Conservation (phyloP, 2,113 vertebrate genomes). For the Prionailurus viverrinus region DNA sequence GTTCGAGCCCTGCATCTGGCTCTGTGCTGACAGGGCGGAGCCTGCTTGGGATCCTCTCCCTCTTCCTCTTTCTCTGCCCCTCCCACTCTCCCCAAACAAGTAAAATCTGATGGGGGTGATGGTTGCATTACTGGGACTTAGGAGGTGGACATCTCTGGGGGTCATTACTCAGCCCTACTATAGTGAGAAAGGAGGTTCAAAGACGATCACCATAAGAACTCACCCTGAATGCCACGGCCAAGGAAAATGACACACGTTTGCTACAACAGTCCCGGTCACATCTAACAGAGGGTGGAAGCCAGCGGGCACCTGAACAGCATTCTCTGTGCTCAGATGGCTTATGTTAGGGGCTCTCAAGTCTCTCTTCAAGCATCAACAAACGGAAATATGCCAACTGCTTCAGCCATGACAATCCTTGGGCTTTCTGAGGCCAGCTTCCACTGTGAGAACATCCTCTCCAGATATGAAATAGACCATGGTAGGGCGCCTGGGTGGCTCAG, state of each 20-base stretch:
- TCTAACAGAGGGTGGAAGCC: constrained; percentile 53
- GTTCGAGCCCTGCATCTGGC: no score
- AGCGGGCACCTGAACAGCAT: neutral
- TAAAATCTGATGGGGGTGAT: neutral
- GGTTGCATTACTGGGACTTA: neutral
- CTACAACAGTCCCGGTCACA: constrained; percentile 35
- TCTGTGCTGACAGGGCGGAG: no score
- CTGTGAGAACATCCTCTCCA: neutral
- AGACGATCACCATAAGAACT: constrained; percentile 71
- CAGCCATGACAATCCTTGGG: neutral
- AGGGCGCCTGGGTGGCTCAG: no score
- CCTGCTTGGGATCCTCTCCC: no score
- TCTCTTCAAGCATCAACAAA: neutral
- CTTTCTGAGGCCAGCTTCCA: neutral
- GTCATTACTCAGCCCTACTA: neutral
- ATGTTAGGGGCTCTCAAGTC: no score
- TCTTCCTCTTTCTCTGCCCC: no score
- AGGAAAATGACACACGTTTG: constrained; percentile 68
- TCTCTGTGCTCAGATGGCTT: neutral
- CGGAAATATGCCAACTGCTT: neutral
- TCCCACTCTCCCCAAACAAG: no score
- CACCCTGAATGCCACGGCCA: constrained; percentile 70
- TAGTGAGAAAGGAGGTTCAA: neutral
- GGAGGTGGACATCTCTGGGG: neutral
- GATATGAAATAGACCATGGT: neutral